These are phyloP conservation scores for Ailuropoda melanoleuca DNA, from an alignment of 2,113 vertebrate species.

Conservation along the genomic window DNA sequence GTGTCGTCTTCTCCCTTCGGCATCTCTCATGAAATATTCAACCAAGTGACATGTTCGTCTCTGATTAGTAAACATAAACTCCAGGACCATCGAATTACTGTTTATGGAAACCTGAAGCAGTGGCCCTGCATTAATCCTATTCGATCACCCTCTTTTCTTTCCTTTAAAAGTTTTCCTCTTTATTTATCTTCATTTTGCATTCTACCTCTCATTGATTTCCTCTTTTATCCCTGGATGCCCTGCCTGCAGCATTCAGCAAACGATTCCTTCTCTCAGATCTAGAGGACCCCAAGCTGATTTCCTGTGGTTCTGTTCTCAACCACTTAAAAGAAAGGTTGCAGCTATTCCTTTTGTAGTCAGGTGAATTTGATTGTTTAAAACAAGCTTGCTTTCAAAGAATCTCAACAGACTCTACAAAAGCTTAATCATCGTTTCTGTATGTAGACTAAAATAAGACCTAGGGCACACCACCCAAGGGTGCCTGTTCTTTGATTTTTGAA, in stretches of 20 bases:
- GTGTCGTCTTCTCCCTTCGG: neutral
- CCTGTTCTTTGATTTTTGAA: conserved; percentile 58
- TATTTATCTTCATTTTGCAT: conserved; percentile 46
- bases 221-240: conserved; percentile 47
- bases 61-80: conserved; percentile 17
- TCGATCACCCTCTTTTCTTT: neutral
- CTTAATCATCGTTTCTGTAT: conserved; percentile 60
- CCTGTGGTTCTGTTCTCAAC: conserved; percentile 56
- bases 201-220: conserved; percentile 19
- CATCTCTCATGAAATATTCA: neutral
- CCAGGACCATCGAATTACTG: neutral
- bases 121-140: neutral
- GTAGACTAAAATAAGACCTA: conserved; percentile 59
- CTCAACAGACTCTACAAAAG: conserved; percentile 55
- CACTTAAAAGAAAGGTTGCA: conserved; percentile 65
- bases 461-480: neutral
- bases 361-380: conserved; percentile 75
- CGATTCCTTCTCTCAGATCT: conserved; percentile 57
- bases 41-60: neutral
- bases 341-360: conserved; percentile 66
- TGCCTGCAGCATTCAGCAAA: conserved; percentile 45
- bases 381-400: conserved; percentile 70
- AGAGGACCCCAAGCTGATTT: conserved; percentile 47
- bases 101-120: neutral
- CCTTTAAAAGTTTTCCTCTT: conserved; percentile 1